A percentile compares a stretch with the other conserved stretches of the same genome.
These are phyloP conservation scores for Calephelis perditalis DNA, from an alignment of 2,888 invertebrate species.

Conservation along the genomic window DNA sequence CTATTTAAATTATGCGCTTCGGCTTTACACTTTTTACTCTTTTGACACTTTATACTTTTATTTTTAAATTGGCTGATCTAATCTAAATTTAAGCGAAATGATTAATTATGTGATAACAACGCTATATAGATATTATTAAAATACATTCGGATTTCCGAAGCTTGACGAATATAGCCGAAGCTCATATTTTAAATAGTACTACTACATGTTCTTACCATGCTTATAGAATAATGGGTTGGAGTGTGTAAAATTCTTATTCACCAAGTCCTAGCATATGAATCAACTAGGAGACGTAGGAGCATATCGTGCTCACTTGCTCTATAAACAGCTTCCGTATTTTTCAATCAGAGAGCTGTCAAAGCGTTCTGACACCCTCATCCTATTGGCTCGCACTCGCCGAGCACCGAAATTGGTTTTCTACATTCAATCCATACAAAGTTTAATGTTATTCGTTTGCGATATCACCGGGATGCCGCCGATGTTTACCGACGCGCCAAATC, in stretches of 20 bases:
- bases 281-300: conserved; percentile 24
- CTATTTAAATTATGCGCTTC: too few relatives aligned
- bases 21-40: too few relatives aligned
- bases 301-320: conserved; percentile 61
- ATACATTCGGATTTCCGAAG: too few relatives aligned
- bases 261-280: background rate
- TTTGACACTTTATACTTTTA: too few relatives aligned
- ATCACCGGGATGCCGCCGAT: conserved; percentile 77
- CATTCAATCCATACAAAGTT: conserved; percentile 79
- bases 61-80: too few relatives aligned
- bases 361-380: conserved; percentile 80
- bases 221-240: background rate
- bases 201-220: too few relatives aligned
- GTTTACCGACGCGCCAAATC: conserved; percentile 77
- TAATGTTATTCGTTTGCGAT: conserved; percentile 79
- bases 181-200: too few relatives aligned
- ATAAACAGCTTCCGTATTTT: conserved; percentile 80
- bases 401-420: conserved; percentile 79
- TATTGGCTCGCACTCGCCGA: conserved; percentile 77
- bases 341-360: conserved; percentile 82
- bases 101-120: too few relatives aligned
- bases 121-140: too few relatives aligned
- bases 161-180: too few relatives aligned
- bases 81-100: too few relatives aligned
- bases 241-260: background rate